Evolutionary conservation across 2,113 vertebrate species (phyloP), one percentile per base, ranked within the genome.

Genomic region (Melanotaenia duboulayi): DNA sequence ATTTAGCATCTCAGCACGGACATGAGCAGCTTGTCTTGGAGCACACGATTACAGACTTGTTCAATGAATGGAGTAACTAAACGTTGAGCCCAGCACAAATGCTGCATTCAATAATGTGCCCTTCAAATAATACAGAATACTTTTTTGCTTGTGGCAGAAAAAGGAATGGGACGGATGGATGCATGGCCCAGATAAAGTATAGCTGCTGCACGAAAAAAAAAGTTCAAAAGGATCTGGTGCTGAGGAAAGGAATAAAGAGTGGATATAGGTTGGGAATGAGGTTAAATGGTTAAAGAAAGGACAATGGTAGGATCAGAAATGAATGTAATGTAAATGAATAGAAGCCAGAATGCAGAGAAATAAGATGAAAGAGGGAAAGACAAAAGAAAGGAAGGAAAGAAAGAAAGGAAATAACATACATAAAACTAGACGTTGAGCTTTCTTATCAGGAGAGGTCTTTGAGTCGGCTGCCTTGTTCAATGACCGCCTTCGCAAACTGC

Each of bases 401-500:
- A 44, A 60, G 54, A 58, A 68, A 42, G 40, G 2, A 40, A 28
- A 6, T 28, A 28, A 28, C 28, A 28, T 28, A 28, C 28, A 28
- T 28, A 28, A 28, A 35, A 16, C 40, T 14, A 40, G 19, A 35
- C 17, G 68, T 65, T 17, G n/a, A 20, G 77, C 73, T 67, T 44
- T 75, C 64, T 76, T 56, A 87, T 81, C 66, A 81, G 74, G 84
- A 91, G 40, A 94, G 92, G 81, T 94, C 90, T 19, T 46, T 50
- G 35, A 99, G 94, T 67, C 94, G 87, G 68, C 94, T 91, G 82
- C 95, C 95, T 13, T 99, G 92, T 84, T 99, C 97, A 60, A 99
- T 94, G 79, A 98, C 85, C 10, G 97, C 97, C 86, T 96, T 95
- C 19, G 96, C 92, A 74, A 98, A 99, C 92, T 99, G 97, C 90